phyloP scores from a whole-genome alignment of 2,888 invertebrate species.

The Euphydryas editha region DNA sequence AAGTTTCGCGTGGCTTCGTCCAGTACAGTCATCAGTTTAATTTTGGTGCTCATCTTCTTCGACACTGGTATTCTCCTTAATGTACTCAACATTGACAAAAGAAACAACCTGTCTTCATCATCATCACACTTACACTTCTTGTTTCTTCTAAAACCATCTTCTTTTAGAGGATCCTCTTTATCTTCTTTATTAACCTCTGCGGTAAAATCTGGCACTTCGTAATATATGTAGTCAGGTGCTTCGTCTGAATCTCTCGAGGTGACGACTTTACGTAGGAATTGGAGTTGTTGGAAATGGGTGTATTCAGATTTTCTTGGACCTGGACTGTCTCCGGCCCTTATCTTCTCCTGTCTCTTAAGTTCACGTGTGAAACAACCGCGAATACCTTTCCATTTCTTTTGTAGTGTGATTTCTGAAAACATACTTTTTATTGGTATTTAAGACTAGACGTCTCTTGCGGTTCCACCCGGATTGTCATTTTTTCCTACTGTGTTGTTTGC shows the following conservation, averaged over 20 bases:
- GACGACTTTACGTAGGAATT: slow-evolving; percentile 42
- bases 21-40: slow-evolving; percentile 38
- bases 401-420: slow-evolving; percentile 29
- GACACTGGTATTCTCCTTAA: slow-evolving; percentile 35
- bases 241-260: slow-evolving; percentile 27
- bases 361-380: slow-evolving; percentile 42
- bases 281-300: slow-evolving; percentile 44
- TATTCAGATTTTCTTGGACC: slow-evolving; percentile 45
- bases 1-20: slow-evolving; percentile 34
- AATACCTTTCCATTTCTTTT: slow-evolving; percentile 47
- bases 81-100: slow-evolving; percentile 37
- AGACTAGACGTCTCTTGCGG: too few species aligned
- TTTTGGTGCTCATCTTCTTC: slow-evolving; percentile 38
- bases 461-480: too few species aligned
- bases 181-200: slow-evolving; percentile 22
- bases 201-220: slow-evolving; percentile 9
- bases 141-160: background rate
- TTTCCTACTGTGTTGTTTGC: too few species aligned
- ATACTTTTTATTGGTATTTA: background rate
- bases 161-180: slow-evolving; percentile 16
- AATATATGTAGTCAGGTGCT: slow-evolving; percentile 11
- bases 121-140: slow-evolving; percentile 19
- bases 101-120: slow-evolving; percentile 36
- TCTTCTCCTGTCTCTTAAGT: slow-evolving; percentile 39
- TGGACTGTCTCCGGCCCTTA: slow-evolving; percentile 39